These are phyloP conservation scores for Drosophila robusta DNA, from an alignment of 2,888 invertebrate species.

Conservation along the genomic window DNA sequence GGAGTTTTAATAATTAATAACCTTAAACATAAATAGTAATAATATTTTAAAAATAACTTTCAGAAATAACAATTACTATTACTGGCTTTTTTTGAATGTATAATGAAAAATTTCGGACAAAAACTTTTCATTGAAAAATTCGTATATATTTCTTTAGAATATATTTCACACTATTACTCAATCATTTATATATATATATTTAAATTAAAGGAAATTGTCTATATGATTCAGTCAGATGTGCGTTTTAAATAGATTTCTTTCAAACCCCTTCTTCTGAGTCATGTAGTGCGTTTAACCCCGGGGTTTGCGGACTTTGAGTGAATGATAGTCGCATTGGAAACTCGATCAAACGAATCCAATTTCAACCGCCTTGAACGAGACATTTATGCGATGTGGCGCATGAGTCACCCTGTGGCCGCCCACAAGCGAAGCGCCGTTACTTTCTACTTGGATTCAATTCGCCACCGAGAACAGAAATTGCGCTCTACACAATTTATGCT, in stretches of 20 bases:
- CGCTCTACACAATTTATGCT: slow-evolving; percentile 55
- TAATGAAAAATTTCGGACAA: too few species aligned
- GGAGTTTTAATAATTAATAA: too few species aligned
- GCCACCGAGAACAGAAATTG: slow-evolving; percentile 23
- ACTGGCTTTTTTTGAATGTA: too few species aligned
- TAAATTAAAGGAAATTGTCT: neutral
- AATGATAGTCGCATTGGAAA: slow-evolving; percentile 36
- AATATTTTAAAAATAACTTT: too few species aligned
- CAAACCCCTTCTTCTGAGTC: slow-evolving; percentile 28
- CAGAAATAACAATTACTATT: too few species aligned
- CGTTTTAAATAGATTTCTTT: neutral
- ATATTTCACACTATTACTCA: too few species aligned
- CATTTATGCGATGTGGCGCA: slow-evolving; percentile 32
- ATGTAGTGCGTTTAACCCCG: slow-evolving; percentile 31
- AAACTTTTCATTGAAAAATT: too few species aligned
- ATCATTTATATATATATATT: too few species aligned
- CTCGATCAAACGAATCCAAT: slow-evolving; percentile 59
- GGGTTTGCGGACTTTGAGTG: slow-evolving; percentile 20
- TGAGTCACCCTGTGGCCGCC: slow-evolving; percentile 40
- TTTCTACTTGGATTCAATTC: slow-evolving; percentile 49
- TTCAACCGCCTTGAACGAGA: slow-evolving; percentile 43
- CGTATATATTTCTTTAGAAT: too few species aligned
- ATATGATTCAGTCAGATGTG: neutral
- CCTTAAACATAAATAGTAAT: too few species aligned
- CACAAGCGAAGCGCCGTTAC: slow-evolving; percentile 31